These are phyloP conservation scores for Caiman crocodilus DNA, from an alignment of 2,797 vertebrate species.

Conservation along the genomic window DNA sequence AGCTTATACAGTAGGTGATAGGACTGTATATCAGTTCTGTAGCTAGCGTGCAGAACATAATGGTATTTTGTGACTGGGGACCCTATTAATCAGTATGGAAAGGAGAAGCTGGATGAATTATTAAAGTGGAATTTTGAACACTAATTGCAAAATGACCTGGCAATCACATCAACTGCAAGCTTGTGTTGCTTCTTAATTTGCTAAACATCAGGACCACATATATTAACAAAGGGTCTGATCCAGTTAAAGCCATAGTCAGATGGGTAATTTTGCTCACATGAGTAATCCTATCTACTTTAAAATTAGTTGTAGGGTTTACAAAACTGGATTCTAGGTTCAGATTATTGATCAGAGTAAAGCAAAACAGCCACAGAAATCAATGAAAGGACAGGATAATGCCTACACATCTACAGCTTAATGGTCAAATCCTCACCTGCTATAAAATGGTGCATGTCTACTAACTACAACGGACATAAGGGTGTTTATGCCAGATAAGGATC, in stretches of 20 bases:
- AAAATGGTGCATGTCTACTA: not conserved
- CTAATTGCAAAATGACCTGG: constrained; percentile 36
- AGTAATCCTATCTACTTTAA: not conserved
- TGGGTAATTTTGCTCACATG: not conserved
- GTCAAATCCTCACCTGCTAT: not conserved
- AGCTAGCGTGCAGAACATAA: not conserved
- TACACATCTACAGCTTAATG: not conserved
- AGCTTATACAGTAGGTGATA: not conserved
- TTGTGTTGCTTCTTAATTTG: constrained; percentile 37
- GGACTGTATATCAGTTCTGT: not conserved
- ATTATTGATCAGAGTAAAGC: fast-evolving
- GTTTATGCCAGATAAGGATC: not conserved
- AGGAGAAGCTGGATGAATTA: constrained; percentile 20
- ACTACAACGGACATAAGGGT: not conserved
- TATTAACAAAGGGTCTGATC: constrained; percentile 37
- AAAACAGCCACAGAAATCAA: not conserved
- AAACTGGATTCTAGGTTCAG: not conserved
- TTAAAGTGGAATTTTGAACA: constrained; percentile 13
- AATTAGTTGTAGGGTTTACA: not conserved
- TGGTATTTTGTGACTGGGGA: constrained; percentile 16
- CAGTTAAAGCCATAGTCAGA: not conserved
- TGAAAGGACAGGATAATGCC: not conserved
- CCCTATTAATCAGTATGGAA: constrained; percentile 33
- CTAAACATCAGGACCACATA: constrained; percentile 2
- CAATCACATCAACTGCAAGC: constrained; percentile 34